Evolutionary conservation across 2,113 vertebrate species (phyloP).

Genomic region (Hiodon alosoides): DNA sequence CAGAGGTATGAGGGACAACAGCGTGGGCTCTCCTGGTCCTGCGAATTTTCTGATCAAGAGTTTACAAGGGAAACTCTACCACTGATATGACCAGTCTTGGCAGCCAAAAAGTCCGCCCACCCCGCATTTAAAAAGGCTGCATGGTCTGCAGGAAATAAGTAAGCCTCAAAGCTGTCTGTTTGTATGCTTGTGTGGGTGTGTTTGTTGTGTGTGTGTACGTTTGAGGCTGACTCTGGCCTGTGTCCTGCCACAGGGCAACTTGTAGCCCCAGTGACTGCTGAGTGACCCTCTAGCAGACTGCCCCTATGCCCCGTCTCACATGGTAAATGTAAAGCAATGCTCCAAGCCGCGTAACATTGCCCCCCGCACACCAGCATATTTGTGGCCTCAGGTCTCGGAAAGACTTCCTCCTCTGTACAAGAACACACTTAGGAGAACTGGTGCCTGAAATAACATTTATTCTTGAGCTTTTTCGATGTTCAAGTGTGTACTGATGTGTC

Average conservation of each 20-base stretch:
- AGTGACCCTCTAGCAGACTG: constrained; percentile 41
- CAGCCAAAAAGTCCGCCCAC: background rate
- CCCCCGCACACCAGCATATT: constrained; percentile 25
- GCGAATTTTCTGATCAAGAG: background rate
- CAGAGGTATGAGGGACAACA: constrained; percentile 7
- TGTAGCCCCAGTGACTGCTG: constrained; percentile 36
- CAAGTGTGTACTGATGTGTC: constrained; percentile 47
- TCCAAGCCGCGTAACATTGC: constrained; percentile 55
- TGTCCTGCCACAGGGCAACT: constrained; percentile 46
- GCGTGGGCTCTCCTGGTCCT: background rate
- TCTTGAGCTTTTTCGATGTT: constrained; percentile 43
- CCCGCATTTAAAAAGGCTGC: constrained; percentile 12
- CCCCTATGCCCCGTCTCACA: constrained; percentile 49
- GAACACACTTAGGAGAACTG: constrained; percentile 10
- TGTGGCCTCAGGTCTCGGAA: background rate
- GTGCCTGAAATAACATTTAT: constrained; percentile 28
- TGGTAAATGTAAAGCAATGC: constrained; percentile 66
- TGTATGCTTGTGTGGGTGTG: too few species aligned
- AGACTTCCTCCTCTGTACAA: background rate
- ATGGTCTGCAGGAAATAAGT: background rate
- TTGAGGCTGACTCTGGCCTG: constrained; percentile 14
- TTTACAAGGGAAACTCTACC: background rate
- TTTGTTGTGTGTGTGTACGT: background rate
- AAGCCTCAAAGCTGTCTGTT: background rate
- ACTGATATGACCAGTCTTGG: constrained; percentile 31